Percentiles rank a stretch among this genome's conserved stretches.
phyloP scores from a whole-genome alignment of 2,888 invertebrate genomes.

The Eilema sororculum region DNA sequence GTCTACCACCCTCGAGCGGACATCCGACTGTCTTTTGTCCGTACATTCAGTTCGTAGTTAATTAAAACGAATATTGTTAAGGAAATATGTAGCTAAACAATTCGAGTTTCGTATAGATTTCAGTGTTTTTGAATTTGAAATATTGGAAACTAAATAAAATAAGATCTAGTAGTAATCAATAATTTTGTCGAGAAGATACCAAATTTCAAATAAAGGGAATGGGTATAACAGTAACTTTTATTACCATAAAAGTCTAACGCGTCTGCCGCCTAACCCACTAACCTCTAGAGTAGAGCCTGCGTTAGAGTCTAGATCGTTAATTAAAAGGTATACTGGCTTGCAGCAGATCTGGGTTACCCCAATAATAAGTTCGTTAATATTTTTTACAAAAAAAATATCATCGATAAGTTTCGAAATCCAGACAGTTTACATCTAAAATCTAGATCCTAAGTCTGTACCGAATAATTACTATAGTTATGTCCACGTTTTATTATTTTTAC shows the following conservation, averaged over 20 bases:
- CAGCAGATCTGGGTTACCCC: no score
- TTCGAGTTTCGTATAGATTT: conserved; percentile 25
- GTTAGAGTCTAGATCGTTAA: no score
- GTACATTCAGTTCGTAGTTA: conserved; percentile 71
- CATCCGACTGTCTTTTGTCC: conserved; percentile 76
- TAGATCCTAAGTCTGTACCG: not conserved
- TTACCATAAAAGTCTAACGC: no score
- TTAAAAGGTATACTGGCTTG: no score
- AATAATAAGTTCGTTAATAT: no score
- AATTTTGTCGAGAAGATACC: not conserved
- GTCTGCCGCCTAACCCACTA: no score
- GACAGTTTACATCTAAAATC: not conserved
- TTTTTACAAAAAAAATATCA: no score
- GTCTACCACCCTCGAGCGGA: conserved; percentile 59
- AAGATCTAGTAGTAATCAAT: not conserved
- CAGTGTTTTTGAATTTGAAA: not conserved
- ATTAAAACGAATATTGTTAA: conserved; percentile 78
- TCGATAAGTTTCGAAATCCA: not conserved
- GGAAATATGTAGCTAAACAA: conserved; percentile 44
- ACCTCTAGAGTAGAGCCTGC: no score
- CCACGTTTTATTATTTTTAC: not conserved
- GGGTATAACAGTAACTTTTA: no score
- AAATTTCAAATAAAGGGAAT: no score
- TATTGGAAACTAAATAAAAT: conserved; percentile 16
- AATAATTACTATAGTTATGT: not conserved